phyloP scores from a whole-genome alignment of 2,888 invertebrate species.

The Pelosia muscerda region DNA sequence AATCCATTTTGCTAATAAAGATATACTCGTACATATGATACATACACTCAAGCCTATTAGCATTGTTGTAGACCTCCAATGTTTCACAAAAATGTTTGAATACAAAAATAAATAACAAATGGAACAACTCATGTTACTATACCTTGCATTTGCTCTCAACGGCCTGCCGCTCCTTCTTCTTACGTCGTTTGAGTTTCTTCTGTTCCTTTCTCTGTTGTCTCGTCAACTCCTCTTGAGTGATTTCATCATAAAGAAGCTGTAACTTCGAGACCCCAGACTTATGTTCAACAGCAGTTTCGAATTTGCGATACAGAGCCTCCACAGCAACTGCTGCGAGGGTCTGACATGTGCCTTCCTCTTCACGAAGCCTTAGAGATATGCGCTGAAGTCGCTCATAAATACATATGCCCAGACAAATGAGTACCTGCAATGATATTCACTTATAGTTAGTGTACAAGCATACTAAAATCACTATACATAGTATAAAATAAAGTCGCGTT shows the following conservation, averaged over 20 bases:
- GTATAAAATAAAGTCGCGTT: no score
- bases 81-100: no score
- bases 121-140: neutral
- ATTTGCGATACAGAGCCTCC: slow-evolving; percentile 95
- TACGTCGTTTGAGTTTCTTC: slow-evolving; percentile 92
- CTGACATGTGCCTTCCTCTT: slow-evolving; percentile 98
- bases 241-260: slow-evolving; percentile 95
- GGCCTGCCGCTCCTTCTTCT: slow-evolving; percentile 89
- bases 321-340: slow-evolving; percentile 95
- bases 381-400: slow-evolving; percentile 96
- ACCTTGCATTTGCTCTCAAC: slow-evolving; percentile 81
- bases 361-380: slow-evolving; percentile 94
- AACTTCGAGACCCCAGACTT: slow-evolving; percentile 96
- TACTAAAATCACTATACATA: no score
- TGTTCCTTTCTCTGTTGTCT: slow-evolving; percentile 95
- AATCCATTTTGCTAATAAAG: no score
- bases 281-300: slow-evolving; percentile 95
- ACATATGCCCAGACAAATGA: slow-evolving; percentile 97
- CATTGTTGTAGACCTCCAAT: no score
- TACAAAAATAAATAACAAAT: neutral
- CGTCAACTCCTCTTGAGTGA: slow-evolving; percentile 94
- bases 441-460: neutral
- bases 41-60: no score
- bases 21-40: no score
- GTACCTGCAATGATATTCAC: slow-evolving; percentile 81